Evolutionary conservation across 2,888 invertebrate species (phyloP).

Genomic region (Agriopis marginaria): DNA sequence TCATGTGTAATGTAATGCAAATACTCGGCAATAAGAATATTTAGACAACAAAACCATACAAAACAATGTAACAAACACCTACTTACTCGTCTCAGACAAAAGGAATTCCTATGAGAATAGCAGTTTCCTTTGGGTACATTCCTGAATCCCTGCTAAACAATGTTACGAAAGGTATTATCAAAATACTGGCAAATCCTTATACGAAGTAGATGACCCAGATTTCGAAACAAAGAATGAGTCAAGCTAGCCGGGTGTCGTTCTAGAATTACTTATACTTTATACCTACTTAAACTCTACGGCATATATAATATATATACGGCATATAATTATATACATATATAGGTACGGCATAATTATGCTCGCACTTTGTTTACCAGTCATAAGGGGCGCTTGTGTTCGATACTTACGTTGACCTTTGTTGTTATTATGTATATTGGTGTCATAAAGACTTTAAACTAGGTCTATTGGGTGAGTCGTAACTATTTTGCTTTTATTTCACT

Average conservation of each 20-base stretch:
- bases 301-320: too few species aligned
- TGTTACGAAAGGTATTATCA: constrained; percentile 39
- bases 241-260: constrained; percentile 62
- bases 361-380: constrained; percentile 30
- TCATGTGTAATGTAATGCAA: constrained; percentile 12
- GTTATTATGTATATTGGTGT: not conserved
- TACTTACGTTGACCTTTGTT: constrained; percentile 10
- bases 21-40: not conserved
- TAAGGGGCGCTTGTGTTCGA: constrained; percentile 10
- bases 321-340: too few species aligned
- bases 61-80: not conserved
- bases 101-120: too few species aligned
- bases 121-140: not conserved
- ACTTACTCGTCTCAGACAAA: too few species aligned
- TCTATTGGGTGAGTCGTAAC: too few species aligned
- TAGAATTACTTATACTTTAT: constrained; percentile 51
- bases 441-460: too few species aligned
- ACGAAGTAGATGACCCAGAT: constrained; percentile 72
- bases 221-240: constrained; percentile 78
- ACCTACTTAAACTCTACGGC: constrained; percentile 46
- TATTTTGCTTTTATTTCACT: too few species aligned
- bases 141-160: constrained; percentile 1
- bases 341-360: too few species aligned
- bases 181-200: constrained; percentile 65
- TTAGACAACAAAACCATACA: not conserved